Base-by-base conservation (phyloP, 1,140 invertebrate species). In the Chrysoperla carnea region DNA sequence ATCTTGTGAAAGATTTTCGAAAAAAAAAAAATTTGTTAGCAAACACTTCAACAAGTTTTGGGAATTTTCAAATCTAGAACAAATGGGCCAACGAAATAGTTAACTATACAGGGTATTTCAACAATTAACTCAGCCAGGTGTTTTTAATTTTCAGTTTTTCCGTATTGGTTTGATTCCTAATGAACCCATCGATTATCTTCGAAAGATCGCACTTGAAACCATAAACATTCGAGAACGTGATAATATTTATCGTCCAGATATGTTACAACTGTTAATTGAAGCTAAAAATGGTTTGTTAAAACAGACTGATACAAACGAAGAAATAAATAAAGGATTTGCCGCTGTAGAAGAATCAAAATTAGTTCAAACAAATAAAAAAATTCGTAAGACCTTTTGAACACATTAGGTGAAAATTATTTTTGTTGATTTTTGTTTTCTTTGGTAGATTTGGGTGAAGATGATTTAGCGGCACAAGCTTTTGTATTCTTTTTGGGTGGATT, bases 401-500 rank as follows among this genome's bases (percentile, higher is more conserved):
- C n/a, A 31, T 31, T 31, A 7, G 29, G 6, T 6, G 11, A 31
- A 31, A 31, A 31, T 31, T 7, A 11, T 31, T 31, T n/a, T n/a
- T 31, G 11, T 7, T 31, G 11, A 31, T 51, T 55, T 40, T 45
- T 55, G 8, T 51, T 55, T 37, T 51, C 51, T 40, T 31, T 31
- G 14, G 46, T 11, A 48, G 49, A 33, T 49, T 46, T 42, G 13
- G 51, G 44, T 3, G 46, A n/a, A n/a, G n/a, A n/a, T n/a, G n/a
- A n/a, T n/a, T n/a, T n/a, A n/a, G n/a, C n/a, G n/a, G n/a, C n/a
- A 0, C 61, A 65, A 51, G 53, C 55, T 27, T 54, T 65, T 36
- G 44, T 63, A n/a, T 63, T 63, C 42, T 60, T 61, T 36, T 41
- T 63, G 11, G 62, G 52, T 37, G 61, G 59, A n/a, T 63, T 63